Percentiles rank a stretch among this genome's conserved stretches.
Conservation (phyloP, 2,888 invertebrate genomes). For the Operophtera brumata region DNA sequence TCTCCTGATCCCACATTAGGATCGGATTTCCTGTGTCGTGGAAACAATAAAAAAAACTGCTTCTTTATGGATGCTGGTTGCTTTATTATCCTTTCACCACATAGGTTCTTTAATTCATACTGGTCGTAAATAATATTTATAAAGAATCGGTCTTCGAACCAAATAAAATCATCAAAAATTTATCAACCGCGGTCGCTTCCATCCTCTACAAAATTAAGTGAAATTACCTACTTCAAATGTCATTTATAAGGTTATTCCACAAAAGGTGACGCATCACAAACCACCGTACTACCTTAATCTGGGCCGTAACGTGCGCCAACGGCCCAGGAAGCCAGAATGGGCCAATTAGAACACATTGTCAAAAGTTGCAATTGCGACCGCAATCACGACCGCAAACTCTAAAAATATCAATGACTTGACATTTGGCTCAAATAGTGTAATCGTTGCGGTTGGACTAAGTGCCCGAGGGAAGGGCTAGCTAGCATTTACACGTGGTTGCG, state of each 20-base stretch:
- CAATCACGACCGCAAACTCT: conserved; percentile 47
- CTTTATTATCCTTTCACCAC: too few relatives aligned
- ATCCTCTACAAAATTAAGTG: not conserved
- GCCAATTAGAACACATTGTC: conserved; percentile 68
- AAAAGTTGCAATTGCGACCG: conserved; percentile 41
- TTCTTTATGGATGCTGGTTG: too few relatives aligned
- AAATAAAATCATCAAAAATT: too few relatives aligned
- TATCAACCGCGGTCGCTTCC: not conserved
- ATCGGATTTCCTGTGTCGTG: too few relatives aligned
- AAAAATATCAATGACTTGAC: conserved; percentile 53
- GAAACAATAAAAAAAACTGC: too few relatives aligned
- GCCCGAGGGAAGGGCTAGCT: not conserved
- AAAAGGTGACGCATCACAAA: conserved; percentile 7
- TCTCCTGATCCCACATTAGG: too few relatives aligned
- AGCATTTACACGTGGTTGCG: not conserved
- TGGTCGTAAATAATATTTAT: too few relatives aligned
- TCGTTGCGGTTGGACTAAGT: conserved; percentile 40
- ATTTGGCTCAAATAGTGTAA: conserved; percentile 51
- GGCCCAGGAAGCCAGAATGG: conserved; percentile 34
- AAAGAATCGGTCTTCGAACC: too few relatives aligned
- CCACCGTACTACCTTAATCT: not conserved
- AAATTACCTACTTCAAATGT: conserved; percentile 11
- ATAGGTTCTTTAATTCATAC: too few relatives aligned
- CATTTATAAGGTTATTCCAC: conserved; percentile 3
- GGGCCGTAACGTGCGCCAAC: not conserved